Percentiles rank a stretch among this genome's conserved stretches.
Evolutionary conservation across 2,113 vertebrate genomes (phyloP).

Genomic region (Pseudopipra pipra): DNA sequence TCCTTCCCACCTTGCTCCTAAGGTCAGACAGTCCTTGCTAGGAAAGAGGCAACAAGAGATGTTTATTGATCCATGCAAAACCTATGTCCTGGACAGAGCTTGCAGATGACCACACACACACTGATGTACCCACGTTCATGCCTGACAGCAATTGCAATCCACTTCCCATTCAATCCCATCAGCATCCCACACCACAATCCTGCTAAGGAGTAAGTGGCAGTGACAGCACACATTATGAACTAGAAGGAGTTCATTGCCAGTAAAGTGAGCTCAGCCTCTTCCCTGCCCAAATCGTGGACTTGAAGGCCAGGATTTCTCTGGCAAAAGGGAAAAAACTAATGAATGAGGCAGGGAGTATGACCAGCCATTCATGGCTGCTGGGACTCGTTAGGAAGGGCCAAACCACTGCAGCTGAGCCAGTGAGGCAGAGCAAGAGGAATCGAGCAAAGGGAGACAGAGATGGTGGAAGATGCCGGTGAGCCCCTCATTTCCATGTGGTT

Average conservation of each 20-base stretch:
- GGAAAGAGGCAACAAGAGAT: background rate
- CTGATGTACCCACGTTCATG: fast-evolving
- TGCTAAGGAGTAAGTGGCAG: background rate
- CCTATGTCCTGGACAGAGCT: background rate
- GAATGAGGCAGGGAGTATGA: background rate
- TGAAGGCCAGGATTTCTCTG: background rate
- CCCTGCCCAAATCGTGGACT: background rate
- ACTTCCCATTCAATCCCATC: background rate
- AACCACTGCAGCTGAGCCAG: background rate
- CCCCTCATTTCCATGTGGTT: constrained; percentile 10
- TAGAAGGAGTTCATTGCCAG: background rate
- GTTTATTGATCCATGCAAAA: background rate
- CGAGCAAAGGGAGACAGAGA: background rate
- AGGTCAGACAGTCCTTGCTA: background rate
- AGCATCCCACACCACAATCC: background rate
- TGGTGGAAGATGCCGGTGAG: background rate
- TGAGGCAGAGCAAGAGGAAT: background rate
- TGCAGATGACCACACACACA: background rate
- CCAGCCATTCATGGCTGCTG: background rate
- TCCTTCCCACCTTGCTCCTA: constrained; percentile 16
- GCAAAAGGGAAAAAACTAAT: background rate
- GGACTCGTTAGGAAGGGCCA: background rate
- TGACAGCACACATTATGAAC: background rate
- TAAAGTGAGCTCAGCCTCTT: background rate
- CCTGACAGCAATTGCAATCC: background rate